Evolutionary conservation across 2,888 invertebrate genomes (phyloP), one percentile per base, ranked within the genome.

Genomic region (Hyles lineata): DNA sequence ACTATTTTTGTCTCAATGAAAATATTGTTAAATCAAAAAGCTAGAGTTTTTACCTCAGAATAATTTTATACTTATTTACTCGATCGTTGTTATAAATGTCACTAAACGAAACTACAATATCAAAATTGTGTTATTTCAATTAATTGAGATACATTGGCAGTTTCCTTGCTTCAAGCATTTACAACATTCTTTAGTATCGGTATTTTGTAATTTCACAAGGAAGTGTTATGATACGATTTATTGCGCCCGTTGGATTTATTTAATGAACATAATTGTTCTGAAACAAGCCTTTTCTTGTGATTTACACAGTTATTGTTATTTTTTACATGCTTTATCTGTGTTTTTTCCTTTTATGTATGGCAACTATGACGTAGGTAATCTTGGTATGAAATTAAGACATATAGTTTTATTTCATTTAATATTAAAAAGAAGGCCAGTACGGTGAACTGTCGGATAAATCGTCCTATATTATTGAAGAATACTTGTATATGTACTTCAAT

Each of bases 181-280:
- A 67, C 62, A 62, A 62, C 67, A 67, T 67, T 67, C 43, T 23
- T 43, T 3, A 9, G 29, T 43, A 21, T 43, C 23, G 67, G 43
- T 67, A 67, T 43, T 35, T 17, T 50, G 67, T 62, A 50, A 67
- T 50, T 67, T 67, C 67, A 67, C 67, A 21, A 50, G 67, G 67
- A 67, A 67, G 50, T 25, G 17, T 7, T 67, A 1, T 50, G 23
- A 50, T 25, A 25, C 67, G 50, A 67, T 67, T 67, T 67, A 67
- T 67, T 50, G 50, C 67, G 43, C 15, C 7, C 55, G 55, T 25
- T 50, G 23, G 1, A 67, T 15, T 15, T 21, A 35, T 61, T 43
- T 15, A 67, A 67, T 23, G 43, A 50, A 23, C 21, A 23, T 67
- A 67, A 67, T 67, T 63, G 63, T 63, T 67, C 43, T 43, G 43